phyloP scores from a whole-genome alignment of 2,797 vertebrate species.

The Cercopithecus petaurista region DNA sequence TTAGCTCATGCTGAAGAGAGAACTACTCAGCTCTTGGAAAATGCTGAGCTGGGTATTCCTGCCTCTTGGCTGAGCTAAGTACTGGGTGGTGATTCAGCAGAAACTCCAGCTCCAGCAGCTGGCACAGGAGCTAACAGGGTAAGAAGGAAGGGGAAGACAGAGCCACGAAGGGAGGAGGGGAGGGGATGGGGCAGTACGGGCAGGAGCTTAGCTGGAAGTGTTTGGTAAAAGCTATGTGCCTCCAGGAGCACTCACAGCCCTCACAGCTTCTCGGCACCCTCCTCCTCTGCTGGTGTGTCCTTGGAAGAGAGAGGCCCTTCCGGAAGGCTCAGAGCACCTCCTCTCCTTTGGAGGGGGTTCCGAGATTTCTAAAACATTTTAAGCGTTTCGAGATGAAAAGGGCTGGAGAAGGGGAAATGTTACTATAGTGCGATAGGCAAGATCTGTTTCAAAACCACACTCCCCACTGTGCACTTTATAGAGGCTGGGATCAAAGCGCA shows the following conservation, averaged over 20 bases:
- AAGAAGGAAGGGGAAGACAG: conserved; percentile 61
- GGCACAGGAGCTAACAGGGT: conserved; percentile 25
- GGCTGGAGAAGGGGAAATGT: not conserved
- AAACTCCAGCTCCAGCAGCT: conserved; percentile 54
- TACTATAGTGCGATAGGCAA: not conserved
- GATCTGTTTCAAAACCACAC: conserved; percentile 42
- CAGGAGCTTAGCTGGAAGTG: not conserved
- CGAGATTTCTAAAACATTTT: conserved; percentile 28
- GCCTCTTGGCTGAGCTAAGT: conserved; percentile 64
- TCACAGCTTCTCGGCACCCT: not conserved
- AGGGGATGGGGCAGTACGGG: not conserved
- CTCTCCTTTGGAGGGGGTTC: not conserved
- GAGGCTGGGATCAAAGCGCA: conserved; percentile 58
- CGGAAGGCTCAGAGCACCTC: not conserved
- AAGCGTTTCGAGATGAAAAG: conserved; percentile 29
- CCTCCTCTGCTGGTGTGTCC: not conserved
- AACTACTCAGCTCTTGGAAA: conserved; percentile 63
- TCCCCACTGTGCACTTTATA: not conserved
- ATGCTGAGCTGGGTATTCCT: conserved; percentile 66
- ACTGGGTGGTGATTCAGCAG: conserved; percentile 76
- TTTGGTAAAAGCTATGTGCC: not conserved
- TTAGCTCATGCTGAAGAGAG: conserved; percentile 45
- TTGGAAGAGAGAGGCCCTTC: not conserved
- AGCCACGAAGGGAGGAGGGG: conserved; percentile 14
- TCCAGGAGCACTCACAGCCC: not conserved